Conservation (phyloP, 2,888 invertebrate species). For the Nymphalis c-album region DNA sequence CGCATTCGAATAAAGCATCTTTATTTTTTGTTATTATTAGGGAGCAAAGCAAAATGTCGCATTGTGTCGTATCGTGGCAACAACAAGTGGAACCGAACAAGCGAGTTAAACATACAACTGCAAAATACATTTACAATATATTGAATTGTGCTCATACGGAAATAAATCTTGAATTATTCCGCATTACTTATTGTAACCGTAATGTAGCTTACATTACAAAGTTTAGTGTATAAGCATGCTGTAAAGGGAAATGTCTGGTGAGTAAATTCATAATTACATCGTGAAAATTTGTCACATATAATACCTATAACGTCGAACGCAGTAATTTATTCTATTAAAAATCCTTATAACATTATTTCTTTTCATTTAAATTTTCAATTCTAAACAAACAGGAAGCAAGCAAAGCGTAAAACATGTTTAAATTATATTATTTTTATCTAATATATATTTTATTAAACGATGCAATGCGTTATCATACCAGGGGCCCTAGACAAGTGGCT, state of each 20-base stretch:
- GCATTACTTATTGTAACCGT: background rate
- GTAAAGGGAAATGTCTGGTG: conserved; percentile 31
- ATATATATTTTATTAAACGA: too few species aligned
- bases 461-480: too few species aligned
- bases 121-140: background rate
- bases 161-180: background rate
- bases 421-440: too few species aligned
- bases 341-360: too few species aligned
- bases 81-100: conserved; percentile 37
- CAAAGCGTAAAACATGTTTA: too few species aligned
- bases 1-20: conserved; percentile 49
- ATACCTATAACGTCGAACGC: too few species aligned
- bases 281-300: background rate
- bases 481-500: too few species aligned
- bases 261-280: background rate
- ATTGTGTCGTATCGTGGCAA: conserved; percentile 71
- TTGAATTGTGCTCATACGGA: background rate
- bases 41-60: conserved; percentile 61
- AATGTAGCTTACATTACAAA: background rate
- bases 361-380: too few species aligned
- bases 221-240: background rate
- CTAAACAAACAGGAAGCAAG: too few species aligned
- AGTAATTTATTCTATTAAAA: too few species aligned
- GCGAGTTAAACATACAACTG: background rate
- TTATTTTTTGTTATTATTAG: conserved; percentile 57